Base-by-base conservation (phyloP, 2,797 vertebrate species). In the Lacerta bilineata region DNA sequence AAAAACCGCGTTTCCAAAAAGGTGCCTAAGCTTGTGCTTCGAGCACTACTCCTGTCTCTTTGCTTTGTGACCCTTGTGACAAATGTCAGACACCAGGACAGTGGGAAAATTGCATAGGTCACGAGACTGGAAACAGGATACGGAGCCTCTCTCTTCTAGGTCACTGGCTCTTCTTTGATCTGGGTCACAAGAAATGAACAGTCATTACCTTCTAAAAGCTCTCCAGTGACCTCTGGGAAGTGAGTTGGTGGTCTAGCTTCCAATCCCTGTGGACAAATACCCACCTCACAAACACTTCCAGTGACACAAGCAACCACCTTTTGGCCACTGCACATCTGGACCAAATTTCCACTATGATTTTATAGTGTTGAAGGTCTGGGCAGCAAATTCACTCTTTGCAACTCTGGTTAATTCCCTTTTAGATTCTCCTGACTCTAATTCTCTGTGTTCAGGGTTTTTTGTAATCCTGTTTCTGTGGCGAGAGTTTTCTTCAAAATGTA, bases 101-200 rank as follows among this genome's bases (percentile, higher is more conserved):
- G 55, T 75, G 50, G 90, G 92, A 92, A 93, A 69, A 43, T 91
- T 77, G 90, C 86, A 87, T 85, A 87, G 91, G 87, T 84, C 84
- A 90, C 87, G 86, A 94, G 84, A 77, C 88, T 89, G 91, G 92
- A 91, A 92, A 87, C 93, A 68, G 61, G 80, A 1, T 83, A 50
- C n/a, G 79, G 88, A 88, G 83, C 36, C 33, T 90, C 91, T 93
- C 91, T 93, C 75, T 88, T 91, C 43, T 20, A 88, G 89, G 93
- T 95, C 94, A 90, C 68, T 27, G 66, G 59, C 76, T 90, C 20
- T 3, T 81, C 79, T 95, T 93, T 92, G 91, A 89, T 89, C 93
- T 92, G 83, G 84, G 86, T 89, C 90, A 89, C 88, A n/a, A 46
- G 90, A 85, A 90, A 93, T 87, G 87, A 90, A 87, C 87, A 91